Conservation (phyloP, 2,888 invertebrate genomes). For the Notodonta dromedarius region DNA sequence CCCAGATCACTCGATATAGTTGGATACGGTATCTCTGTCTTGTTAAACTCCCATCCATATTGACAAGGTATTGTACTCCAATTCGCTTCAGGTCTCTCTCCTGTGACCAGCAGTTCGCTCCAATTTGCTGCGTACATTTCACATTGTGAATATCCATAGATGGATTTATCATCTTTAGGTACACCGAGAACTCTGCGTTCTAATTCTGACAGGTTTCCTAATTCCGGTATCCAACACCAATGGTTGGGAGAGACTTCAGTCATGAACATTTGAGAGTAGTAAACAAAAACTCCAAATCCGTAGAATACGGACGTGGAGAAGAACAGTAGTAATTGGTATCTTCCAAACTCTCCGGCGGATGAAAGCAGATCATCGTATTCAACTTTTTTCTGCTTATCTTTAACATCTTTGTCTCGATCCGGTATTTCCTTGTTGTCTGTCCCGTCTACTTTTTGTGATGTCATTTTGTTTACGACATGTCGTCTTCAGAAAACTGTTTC, state of each 20-base stretch:
- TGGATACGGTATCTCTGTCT: conserved; percentile 63
- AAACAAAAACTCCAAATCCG: conserved; percentile 49
- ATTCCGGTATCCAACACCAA: conserved; percentile 57
- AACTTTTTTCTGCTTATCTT: conserved; percentile 20
- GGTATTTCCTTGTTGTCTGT: conserved; percentile 16
- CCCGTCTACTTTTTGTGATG: conserved; percentile 11
- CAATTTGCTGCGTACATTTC: conserved; percentile 56
- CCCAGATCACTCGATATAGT: conserved; percentile 63
- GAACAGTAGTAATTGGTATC: conserved; percentile 51
- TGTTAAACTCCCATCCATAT: conserved; percentile 66
- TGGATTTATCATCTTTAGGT: conserved; percentile 43
- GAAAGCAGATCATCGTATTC: conserved; percentile 55
- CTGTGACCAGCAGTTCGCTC: conserved; percentile 50
- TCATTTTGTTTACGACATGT: conserved; percentile 22
- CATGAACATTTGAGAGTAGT: conserved; percentile 54
- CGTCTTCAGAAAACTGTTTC: neutral
- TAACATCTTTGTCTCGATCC: conserved; percentile 19
- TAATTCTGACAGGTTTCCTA: conserved; percentile 50
- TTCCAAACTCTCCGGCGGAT: conserved; percentile 54
- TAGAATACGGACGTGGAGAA: conserved; percentile 53
- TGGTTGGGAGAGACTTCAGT: conserved; percentile 56
- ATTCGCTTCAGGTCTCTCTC: conserved; percentile 41
- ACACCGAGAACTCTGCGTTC: conserved; percentile 51
- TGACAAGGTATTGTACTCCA: conserved; percentile 57
- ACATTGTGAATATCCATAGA: conserved; percentile 60